Conservation (phyloP, 2,797 vertebrate species). For the Moxostoma hubbsi region DNA sequence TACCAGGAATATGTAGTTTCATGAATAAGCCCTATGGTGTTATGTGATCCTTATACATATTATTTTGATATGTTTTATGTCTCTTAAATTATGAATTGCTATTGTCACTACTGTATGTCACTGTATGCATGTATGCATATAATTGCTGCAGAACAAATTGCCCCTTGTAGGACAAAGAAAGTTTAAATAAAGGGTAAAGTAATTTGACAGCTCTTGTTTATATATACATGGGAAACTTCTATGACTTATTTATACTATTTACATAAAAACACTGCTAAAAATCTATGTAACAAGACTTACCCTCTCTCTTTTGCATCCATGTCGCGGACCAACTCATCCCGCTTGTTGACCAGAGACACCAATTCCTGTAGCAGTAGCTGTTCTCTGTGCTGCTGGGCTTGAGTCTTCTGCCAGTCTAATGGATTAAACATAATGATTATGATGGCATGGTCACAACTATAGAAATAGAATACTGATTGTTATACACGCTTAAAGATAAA, state of each 20-base stretch:
- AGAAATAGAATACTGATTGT: background rate
- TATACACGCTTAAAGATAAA: background rate
- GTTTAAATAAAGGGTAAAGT: no score
- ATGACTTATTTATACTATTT: background rate
- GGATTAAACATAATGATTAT: conserved; percentile 4
- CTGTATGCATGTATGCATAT: no score
- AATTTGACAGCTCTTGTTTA: no score
- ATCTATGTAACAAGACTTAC: conserved; percentile 70
- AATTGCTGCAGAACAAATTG: no score
- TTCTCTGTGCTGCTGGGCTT: conserved; percentile 84
- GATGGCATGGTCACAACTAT: background rate
- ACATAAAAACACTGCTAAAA: background rate
- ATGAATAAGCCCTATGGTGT: no score
- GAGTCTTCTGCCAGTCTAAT: conserved; percentile 85
- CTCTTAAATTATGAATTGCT: no score
- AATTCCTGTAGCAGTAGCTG: conserved; percentile 88
- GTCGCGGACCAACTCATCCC: conserved; percentile 88
- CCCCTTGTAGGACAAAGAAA: no score
- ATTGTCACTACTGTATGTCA: no score
- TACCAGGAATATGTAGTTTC: no score
- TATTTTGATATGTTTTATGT: no score
- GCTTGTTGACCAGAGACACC: conserved; percentile 88
- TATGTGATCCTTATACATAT: no score
- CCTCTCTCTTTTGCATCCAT: conserved; percentile 87
- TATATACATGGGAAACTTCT: no score